phyloP scores from a whole-genome alignment of 2,888 invertebrate species.

The Cryptus armator region DNA sequence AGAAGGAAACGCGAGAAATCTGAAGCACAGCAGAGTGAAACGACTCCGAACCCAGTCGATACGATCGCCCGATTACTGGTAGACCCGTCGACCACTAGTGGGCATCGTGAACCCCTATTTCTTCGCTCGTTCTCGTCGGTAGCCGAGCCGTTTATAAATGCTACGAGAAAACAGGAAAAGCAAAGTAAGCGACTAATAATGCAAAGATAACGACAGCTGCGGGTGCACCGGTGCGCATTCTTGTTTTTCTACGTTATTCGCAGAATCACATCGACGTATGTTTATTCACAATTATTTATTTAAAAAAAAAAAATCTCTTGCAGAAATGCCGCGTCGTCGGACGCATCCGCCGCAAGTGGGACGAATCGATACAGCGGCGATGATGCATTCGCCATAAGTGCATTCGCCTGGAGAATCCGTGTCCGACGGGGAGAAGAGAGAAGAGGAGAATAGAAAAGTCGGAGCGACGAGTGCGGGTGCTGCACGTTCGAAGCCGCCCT shows the following conservation, averaged over 20 bases:
- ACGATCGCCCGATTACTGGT: conserved; percentile 23
- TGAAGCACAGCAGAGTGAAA: background rate
- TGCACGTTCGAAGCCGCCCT: conserved; percentile 25
- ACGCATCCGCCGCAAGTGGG: background rate
- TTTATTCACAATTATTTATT: background rate
- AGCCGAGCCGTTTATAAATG: background rate
- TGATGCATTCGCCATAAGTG: conserved; percentile 6
- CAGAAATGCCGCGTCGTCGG: background rate
- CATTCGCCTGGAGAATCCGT: background rate
- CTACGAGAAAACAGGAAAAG: background rate
- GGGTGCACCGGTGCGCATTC: background rate
- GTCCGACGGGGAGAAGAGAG: background rate
- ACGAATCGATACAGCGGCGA: background rate
- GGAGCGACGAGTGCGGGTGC: background rate
- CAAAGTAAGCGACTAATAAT: background rate
- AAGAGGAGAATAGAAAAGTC: background rate
- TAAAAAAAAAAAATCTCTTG: background rate
- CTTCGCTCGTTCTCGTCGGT: conserved; percentile 41
- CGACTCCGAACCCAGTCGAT: background rate
- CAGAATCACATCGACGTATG: background rate
- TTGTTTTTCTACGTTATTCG: background rate
- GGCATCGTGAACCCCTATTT: conserved; percentile 26
- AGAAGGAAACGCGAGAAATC: too few relatives aligned
- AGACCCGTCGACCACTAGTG: conserved; percentile 44
- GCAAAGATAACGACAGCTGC: too few relatives aligned